These are phyloP conservation scores for Aurelia aurita complex sp. Pacific DNA, from an alignment of 30 jellyfish, hydroid and myxozoan genomes.

Conservation along the genomic window DNA sequence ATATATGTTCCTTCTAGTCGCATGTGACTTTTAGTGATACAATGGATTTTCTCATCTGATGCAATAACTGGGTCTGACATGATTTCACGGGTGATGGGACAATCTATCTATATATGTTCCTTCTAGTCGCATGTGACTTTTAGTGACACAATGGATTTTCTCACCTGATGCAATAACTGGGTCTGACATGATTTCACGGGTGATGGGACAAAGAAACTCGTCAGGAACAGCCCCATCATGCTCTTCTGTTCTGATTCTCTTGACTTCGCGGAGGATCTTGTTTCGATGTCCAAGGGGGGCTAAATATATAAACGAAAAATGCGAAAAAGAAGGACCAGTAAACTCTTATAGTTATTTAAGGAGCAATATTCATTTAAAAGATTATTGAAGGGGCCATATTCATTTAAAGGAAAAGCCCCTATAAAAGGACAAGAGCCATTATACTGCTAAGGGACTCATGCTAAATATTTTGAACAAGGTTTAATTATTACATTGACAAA, in stretches of 20 bases:
- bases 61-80: constrained; percentile 94
- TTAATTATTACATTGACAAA: no score
- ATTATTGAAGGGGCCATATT: no score
- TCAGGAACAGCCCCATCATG: constrained; percentile 75
- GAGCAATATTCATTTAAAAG: no score
- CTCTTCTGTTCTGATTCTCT: constrained; percentile 41
- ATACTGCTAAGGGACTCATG: no score
- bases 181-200: constrained; percentile 86
- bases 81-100: constrained; percentile 86
- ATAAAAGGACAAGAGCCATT: no score
- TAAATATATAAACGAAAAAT: constrained; percentile 1
- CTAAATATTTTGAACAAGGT: no score
- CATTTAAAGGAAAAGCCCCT: no score
- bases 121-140: no score
- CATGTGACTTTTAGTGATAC: no score
- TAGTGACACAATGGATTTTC: background rate
- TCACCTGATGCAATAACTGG: constrained; percentile 95
- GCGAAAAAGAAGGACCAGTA: background rate
- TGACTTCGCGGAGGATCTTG: constrained; percentile 78
- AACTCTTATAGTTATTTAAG: no score
- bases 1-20: no score
- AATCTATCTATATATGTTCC: background rate
- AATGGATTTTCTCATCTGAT: constrained; percentile 57
- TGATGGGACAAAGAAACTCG: constrained; percentile 90
- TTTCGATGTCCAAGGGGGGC: constrained; percentile 97